Evolutionary conservation across 92 coral and sea anemone genomes (phyloP).

Genomic region (Parazoanthus atlanticus): DNA sequence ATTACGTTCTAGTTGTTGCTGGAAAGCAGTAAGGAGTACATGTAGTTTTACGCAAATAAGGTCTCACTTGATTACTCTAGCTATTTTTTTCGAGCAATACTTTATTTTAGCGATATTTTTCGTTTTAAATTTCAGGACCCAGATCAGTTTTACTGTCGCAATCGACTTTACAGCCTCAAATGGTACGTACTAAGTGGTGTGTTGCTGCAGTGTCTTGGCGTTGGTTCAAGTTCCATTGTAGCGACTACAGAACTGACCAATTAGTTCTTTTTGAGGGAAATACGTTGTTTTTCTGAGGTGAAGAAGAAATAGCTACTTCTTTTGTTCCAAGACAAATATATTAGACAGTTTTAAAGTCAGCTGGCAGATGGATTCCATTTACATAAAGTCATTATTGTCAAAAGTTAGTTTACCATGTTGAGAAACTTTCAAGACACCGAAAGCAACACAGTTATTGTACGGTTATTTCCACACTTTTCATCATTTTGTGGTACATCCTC

Average conservation of each 20-base stretch:
- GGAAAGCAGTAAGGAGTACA: too few species aligned
- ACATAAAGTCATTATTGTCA: background rate
- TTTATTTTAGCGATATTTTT: background rate
- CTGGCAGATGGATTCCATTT: background rate
- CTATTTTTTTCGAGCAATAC: too few species aligned
- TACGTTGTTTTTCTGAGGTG: too few species aligned
- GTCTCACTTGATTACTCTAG: background rate
- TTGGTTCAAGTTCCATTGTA: too few species aligned
- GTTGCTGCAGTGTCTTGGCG: too few species aligned
- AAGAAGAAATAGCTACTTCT: too few species aligned
- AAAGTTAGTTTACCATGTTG: background rate
- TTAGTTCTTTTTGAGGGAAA: too few species aligned
- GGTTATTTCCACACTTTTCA: background rate
- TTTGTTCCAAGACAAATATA: too few species aligned
- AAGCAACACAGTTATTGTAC: background rate
- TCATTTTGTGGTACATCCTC: background rate
- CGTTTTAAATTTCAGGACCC: constrained; percentile 65
- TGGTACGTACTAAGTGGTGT: constrained; percentile 60
- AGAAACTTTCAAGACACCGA: background rate
- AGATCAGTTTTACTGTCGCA: constrained; percentile 92
- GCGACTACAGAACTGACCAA: too few species aligned
- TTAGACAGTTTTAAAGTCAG: background rate
- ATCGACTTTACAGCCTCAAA: constrained; percentile 98
- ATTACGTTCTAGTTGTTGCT: too few species aligned
- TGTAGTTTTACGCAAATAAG: background rate